A percentile compares a stretch with the other conserved stretches of the same genome.
Evolutionary conservation across 30 jellyfish, hydroid and myxozoan species (phyloP).

Genomic region (Cassiopea xamachana): DNA sequence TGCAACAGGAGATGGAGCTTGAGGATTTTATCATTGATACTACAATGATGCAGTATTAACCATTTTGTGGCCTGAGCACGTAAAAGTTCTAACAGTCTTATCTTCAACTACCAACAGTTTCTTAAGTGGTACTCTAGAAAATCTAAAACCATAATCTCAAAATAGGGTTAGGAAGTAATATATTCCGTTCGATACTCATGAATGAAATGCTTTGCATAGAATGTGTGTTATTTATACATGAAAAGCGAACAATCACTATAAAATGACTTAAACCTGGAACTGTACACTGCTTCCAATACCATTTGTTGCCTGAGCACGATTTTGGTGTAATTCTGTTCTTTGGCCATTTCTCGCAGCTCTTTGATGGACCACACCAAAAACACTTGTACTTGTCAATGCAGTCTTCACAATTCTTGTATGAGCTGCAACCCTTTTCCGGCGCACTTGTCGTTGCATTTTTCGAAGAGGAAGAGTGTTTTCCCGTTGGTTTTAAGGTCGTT

Average conservation of each 20-base stretch:
- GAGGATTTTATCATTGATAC: too few relatives aligned
- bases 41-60: too few relatives aligned
- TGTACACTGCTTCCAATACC: slow-evolving; percentile 98
- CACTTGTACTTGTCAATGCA: slow-evolving; percentile 81
- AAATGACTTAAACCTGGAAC: slow-evolving; percentile 78
- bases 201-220: too few relatives aligned
- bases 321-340: slow-evolving; percentile 63
- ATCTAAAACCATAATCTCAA: too few relatives aligned
- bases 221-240: too few relatives aligned
- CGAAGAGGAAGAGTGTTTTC: slow-evolving; percentile 1
- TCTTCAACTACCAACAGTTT: too few relatives aligned
- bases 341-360: slow-evolving; percentile 78
- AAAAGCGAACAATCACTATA: neutral
- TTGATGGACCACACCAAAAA: slow-evolving; percentile 95
- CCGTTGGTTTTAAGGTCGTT: neutral
- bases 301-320: slow-evolving; percentile 82
- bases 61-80: too few relatives aligned
- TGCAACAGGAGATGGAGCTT: too few relatives aligned
- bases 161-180: too few relatives aligned
- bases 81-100: too few relatives aligned
- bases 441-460: slow-evolving; percentile 41
- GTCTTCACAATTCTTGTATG: slow-evolving; percentile 48
- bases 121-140: too few relatives aligned
- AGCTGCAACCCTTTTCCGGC: slow-evolving; percentile 52
- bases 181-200: too few relatives aligned